phyloP scores from a whole-genome alignment of 2,797 vertebrate genomes.

The Geotrypetes seraphini region DNA sequence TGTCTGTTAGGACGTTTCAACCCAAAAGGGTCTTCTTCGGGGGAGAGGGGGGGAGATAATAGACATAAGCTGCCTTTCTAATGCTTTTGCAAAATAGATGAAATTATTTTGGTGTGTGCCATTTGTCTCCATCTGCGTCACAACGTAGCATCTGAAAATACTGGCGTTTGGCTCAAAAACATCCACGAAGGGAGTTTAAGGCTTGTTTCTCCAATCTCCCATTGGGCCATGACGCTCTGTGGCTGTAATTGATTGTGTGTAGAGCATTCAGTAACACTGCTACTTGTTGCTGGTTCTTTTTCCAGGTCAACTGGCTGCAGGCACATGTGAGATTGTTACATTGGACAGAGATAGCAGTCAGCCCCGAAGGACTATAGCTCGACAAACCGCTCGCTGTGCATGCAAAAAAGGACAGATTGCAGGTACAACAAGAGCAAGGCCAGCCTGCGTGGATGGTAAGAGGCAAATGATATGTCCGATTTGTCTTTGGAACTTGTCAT shows the following conservation, averaged over 20 bases:
- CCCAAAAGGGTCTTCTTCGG: no score
- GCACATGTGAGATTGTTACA: slow-evolving; percentile 95
- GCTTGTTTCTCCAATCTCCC: no score
- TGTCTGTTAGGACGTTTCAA: no score
- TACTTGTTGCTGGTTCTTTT: slow-evolving; percentile 37
- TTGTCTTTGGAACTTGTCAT: slow-evolving; percentile 7
- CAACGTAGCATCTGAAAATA: no score
- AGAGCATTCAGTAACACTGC: slow-evolving; percentile 44
- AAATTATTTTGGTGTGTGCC: no score
- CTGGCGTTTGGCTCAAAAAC: no score
- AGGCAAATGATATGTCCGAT: slow-evolving; percentile 15
- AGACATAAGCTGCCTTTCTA: no score
- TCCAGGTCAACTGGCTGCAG: slow-evolving; percentile 94
- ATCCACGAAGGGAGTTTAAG: no score
- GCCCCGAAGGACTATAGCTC: slow-evolving; percentile 92
- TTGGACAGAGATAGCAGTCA: slow-evolving; percentile 97
- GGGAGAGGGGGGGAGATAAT: no score
- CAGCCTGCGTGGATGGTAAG: slow-evolving; percentile 96
- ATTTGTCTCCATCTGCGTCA: no score
- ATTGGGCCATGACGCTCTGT: slow-evolving; percentile 28
- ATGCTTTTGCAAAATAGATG: no score
- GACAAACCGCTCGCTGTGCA: slow-evolving; percentile 94
- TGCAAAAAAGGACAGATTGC: slow-evolving; percentile 98
- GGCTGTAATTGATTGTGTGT: slow-evolving; percentile 34
- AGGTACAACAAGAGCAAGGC: slow-evolving; percentile 92